These are phyloP conservation scores for Homalodisca vitripennis DNA, from an alignment of 1,140 invertebrate genomes.

Conservation along the genomic window DNA sequence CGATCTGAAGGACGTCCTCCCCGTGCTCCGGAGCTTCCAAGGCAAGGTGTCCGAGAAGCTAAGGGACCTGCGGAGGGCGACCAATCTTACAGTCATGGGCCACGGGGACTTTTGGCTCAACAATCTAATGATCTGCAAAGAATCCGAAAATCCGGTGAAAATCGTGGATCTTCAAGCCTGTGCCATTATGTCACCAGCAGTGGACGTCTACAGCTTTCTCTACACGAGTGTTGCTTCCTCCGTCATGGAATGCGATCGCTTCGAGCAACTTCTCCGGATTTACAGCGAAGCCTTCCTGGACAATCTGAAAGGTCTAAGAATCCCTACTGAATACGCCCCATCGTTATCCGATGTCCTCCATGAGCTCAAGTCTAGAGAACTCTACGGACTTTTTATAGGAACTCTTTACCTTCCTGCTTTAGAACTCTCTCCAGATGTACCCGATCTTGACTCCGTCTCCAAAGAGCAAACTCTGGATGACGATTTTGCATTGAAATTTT, in stretches of 20 bases:
- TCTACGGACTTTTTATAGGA: neutral
- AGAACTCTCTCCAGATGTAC: neutral
- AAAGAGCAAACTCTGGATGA: too few species aligned
- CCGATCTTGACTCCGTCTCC: too few species aligned
- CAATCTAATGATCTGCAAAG: neutral
- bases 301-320: neutral
- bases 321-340: neutral
- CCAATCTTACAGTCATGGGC: neutral
- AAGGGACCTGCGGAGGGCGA: neutral
- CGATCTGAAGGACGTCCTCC: neutral
- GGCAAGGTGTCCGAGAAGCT: neutral
- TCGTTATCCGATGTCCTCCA: neutral
- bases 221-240: neutral
- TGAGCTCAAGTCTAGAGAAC: neutral
- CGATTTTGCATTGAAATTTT: too few species aligned
- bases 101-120: slow-evolving; percentile 26
- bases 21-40: neutral
- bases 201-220: neutral
- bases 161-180: neutral
- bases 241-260: neutral
- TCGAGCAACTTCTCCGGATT: neutral
- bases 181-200: neutral
- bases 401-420: neutral
- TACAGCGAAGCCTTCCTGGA: neutral
- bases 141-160: neutral